Evolutionary conservation across 2,797 vertebrate species (phyloP), one percentile per base, ranked within the genome.

Genomic region (Ceyx erithaca): DNA sequence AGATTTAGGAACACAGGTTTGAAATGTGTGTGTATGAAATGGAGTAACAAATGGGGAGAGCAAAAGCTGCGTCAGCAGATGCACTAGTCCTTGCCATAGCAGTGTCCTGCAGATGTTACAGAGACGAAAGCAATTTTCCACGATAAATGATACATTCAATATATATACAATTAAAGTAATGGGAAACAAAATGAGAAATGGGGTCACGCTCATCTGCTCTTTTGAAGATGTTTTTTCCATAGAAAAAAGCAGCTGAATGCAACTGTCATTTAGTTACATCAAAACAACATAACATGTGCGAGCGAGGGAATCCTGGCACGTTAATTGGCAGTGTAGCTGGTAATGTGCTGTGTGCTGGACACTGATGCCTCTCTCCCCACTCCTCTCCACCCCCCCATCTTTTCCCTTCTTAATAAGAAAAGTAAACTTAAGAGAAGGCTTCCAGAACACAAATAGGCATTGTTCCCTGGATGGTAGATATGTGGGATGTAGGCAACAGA

Each of bases 211-310:
- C 92, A 94, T 95, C 68, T 85, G 83, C 80, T 88, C 94, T 92
- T 95, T 91, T 97, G 94, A 97, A 94, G 93, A 95, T 76, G 28
- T 54, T 89, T 94, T 96, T 96, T 94, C 93, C 93, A 88, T 87
- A 82, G 89, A 95, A 96, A 92, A 61, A 80, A 96, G 92, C 93
- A 96, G 95, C 94, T 97, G 96, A 96, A 92, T 52, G 84, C 91
- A 92, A 96, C 86, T 93, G 94, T 86, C 41, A 0, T 91, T 95
- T 43, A 75, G 89, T 82, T 97, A 81, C 71, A 92, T 87, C 80
- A 93, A 95, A 97, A 94, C 93, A 97, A 88, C 80, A 52, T 62
- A 94, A 95, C 94, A 95, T 95, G 88, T 96, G 92, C 1, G 6
- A 92, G 81, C 0, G 2, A 97, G 92, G 85, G 89, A 95, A 94